Evolutionary conservation across 2,113 vertebrate species (phyloP).

Genomic region (Notarius quadriscutis): DNA sequence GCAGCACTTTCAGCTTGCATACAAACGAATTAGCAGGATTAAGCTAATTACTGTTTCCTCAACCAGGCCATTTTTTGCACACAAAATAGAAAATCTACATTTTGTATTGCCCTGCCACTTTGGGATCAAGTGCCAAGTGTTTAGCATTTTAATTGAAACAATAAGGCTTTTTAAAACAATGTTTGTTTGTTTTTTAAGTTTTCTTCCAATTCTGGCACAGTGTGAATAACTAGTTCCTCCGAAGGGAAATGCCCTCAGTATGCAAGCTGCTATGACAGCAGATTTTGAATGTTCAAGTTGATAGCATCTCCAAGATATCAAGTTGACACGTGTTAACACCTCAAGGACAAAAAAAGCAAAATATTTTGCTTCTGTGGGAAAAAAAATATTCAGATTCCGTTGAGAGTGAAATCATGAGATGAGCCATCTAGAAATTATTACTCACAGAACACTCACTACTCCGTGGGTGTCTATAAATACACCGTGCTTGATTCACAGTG

Average conservation of each 20-base stretch:
- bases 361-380: background rate
- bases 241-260: slow-evolving; percentile 16
- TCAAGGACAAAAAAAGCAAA: slow-evolving; percentile 29
- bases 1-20: slow-evolving; percentile 20
- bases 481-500: background rate
- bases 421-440: slow-evolving; percentile 15
- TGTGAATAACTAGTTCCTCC: background rate
- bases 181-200: background rate
- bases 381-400: background rate
- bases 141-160: slow-evolving; percentile 29
- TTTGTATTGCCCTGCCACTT: background rate
- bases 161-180: slow-evolving; percentile 3
- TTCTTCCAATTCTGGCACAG: slow-evolving; percentile 8
- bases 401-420: background rate
- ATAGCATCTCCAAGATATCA: slow-evolving; percentile 7
- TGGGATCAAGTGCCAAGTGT: background rate
- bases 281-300: slow-evolving; percentile 24
- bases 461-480: slow-evolving; percentile 33
- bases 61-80: slow-evolving; percentile 19
- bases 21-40: slow-evolving; percentile 44
- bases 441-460: background rate
- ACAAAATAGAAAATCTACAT: background rate
- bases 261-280: background rate
- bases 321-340: slow-evolving; percentile 18
- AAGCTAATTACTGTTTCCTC: slow-evolving; percentile 40